Evolutionary conservation across 2,113 vertebrate species (phyloP).

Genomic region (Fulmarus glacialis): DNA sequence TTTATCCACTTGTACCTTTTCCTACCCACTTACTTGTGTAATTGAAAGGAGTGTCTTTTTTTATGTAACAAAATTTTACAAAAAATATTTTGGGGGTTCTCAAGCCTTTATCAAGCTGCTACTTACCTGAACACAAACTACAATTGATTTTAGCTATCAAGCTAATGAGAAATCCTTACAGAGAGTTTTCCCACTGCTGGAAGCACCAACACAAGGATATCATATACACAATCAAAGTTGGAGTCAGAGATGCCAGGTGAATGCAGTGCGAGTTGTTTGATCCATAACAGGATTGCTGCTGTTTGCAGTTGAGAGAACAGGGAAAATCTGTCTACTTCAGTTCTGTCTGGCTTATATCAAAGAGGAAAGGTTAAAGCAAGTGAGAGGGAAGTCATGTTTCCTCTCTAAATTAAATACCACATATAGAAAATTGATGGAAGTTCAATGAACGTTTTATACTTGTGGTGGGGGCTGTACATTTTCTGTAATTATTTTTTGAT

Average conservation of each 20-base stretch:
- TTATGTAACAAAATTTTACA: not conserved
- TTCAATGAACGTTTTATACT: not conserved
- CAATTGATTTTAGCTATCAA: not conserved
- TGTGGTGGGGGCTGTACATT: not conserved
- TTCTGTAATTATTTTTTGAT: not conserved
- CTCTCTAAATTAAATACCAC: not conserved
- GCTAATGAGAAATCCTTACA: not conserved
- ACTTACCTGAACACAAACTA: not conserved
- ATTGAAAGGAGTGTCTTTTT: not conserved
- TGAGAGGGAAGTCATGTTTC: not conserved
- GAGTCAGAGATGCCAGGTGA: not conserved
- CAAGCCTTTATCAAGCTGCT: not conserved
- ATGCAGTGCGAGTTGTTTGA: not conserved
- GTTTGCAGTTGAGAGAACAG: not conserved
- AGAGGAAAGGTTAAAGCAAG: not conserved
- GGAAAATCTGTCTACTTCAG: not conserved
- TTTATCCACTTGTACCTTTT: not conserved
- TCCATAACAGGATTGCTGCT: not conserved
- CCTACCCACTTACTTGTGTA: not conserved
- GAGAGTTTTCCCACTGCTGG: not conserved
- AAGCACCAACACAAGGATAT: not conserved
- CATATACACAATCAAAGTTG: not conserved
- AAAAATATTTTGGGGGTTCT: not conserved
- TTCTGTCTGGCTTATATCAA: not conserved
- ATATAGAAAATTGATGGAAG: not conserved